Conservation (phyloP, 2,797 vertebrate genomes). For the Eulemur mongoz region DNA sequence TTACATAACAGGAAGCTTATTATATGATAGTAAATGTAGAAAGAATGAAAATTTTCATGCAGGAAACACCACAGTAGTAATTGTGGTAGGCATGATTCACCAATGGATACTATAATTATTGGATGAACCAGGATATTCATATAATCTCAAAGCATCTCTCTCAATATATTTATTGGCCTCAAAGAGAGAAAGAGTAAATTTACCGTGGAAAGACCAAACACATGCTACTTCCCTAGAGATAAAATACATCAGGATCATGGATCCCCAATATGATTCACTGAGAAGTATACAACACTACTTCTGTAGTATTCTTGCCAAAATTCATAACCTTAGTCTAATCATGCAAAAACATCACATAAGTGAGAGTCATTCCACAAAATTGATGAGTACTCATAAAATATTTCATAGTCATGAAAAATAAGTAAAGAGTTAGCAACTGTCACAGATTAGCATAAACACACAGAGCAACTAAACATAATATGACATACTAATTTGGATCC, state of each 20-base stretch:
- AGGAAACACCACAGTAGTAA: background rate
- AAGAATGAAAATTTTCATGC: background rate
- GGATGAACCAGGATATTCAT: background rate
- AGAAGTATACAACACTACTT: background rate
- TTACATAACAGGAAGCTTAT: background rate
- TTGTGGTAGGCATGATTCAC: background rate
- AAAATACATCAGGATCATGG: background rate
- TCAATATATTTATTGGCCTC: background rate
- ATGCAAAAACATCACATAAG: background rate
- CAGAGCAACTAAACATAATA: background rate
- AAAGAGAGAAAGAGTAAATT: background rate
- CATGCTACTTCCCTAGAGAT: background rate
- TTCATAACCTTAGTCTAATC: background rate
- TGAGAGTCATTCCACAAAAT: background rate
- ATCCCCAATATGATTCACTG: fast-evolving
- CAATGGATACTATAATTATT: background rate
- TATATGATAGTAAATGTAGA: background rate
- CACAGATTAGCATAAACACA: background rate
- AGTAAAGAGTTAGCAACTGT: background rate
- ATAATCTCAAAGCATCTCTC: background rate
- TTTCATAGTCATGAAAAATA: background rate
- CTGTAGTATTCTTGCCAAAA: too few relatives aligned
- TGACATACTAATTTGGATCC: background rate
- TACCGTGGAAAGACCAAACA: background rate
- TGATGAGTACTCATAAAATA: background rate